Evolutionary conservation across 2,888 invertebrate species (phyloP), one percentile per base, ranked within the genome.

Genomic region (Stenchaetothrips biformis): DNA sequence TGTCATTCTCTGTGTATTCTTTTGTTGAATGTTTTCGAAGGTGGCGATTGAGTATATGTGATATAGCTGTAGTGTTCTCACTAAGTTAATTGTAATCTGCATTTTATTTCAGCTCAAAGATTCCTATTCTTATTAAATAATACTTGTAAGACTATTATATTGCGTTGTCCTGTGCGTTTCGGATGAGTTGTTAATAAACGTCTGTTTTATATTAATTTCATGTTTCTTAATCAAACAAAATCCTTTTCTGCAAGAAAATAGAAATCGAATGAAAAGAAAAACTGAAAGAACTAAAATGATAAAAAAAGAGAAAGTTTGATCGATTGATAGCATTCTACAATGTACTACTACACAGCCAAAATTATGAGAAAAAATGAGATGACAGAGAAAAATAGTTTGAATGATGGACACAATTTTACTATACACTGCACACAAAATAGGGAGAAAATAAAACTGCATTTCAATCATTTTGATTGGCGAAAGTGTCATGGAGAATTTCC

Each of bases 61-160:
- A 74, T 74, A 74, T 74, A 74, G 67, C 67, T 74, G 67, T 74
- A 74, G 67, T 74, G 67, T 74, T 74, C 11, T 53, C 53, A 53
- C 53, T 74, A 74, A 74, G 67, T 74, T 74, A 74, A 74, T 74
- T 74, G 67, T 53, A 53, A 53, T 53, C 16, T 53, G 18, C 53
- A 53, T 21, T 21, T 74, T 74, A 74, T 74, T 74, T 74, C 67
- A 74, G 67, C 67, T 74, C 67, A 74, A 74, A 74, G 67, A 74
- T 74, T 67, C 67, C 67, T 67, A 67, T 67, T 74, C 67, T 74
- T 74, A 74, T 74, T 74, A 25, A 74, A 59, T 37, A 37, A 37
- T 59, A 59, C 59, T 74, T 74, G 67, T 74, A 74, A 74, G 67
- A 21, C 67, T 74, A 67, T 67, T 67, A 74, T 74, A 74, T 74